phyloP scores from a whole-genome alignment of 2,113 vertebrate species.

The Helogale parvula region DNA sequence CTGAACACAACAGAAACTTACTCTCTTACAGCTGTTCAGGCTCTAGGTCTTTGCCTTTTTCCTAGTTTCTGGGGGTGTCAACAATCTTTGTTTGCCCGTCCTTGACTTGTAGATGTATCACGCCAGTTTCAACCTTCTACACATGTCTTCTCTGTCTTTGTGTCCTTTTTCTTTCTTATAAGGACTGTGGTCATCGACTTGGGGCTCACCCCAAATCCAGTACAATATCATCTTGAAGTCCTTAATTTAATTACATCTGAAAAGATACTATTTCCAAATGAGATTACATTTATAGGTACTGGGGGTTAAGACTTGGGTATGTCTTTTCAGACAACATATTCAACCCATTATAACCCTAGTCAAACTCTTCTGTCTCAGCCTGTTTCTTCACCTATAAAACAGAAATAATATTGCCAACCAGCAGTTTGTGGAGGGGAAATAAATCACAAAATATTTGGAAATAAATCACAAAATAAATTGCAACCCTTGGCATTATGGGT shows the following conservation, averaged over 20 bases:
- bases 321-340: not conserved
- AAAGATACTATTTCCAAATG: not conserved
- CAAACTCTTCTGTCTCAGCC: not conserved
- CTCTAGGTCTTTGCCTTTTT: not conserved
- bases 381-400: not conserved
- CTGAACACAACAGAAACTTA: not conserved
- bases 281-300: not conserved
- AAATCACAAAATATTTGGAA: not conserved
- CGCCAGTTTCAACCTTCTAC: not conserved
- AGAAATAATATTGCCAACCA: not conserved
- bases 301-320: not conserved
- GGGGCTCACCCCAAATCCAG: not conserved
- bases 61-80: not conserved
- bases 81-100: accelerated
- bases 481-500: not conserved
- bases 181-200: not conserved
- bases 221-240: not conserved
- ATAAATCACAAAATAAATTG: not conserved
- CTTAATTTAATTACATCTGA: not conserved
- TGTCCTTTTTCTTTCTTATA: not conserved
- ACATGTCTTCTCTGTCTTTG: not conserved
- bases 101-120: no score
- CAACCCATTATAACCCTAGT: not conserved
- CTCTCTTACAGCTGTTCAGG: not conserved
- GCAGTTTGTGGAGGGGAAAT: not conserved